Evolutionary conservation across 2,113 vertebrate species (phyloP), one percentile per base, ranked within the genome.

Genomic region (Neomonachus schauinslandi): DNA sequence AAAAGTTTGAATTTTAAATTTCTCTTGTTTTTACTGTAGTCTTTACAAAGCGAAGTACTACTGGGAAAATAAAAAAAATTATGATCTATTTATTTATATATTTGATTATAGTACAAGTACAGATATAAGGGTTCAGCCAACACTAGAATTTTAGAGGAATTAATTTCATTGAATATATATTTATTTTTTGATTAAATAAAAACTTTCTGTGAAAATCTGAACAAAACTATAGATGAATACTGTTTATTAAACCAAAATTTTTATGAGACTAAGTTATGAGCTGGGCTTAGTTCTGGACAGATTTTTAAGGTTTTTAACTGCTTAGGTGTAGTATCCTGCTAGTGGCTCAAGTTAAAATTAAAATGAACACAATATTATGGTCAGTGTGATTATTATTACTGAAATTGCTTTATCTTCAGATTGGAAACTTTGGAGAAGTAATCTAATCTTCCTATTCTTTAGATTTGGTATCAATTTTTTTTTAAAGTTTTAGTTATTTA

Each of bases 221-320:
- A 51, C 1, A 19, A 88, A 92, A 84, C 51, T 87, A 67, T 39
- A 81, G 33, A 76, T 85, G 15, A 42, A 82, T 91, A 71, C 2
- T 87, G 1, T 72, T 96, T 55, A 95, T 89, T 82, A 94, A 76
- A 36, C 7, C 22, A 86, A 72, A 61, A 65, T 67, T 94, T 90
- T 49, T 26, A 10, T 86, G 28, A 16, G 85, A 65, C 9, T 51
- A 86, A 89, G 28, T 89, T 93, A 14, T 74, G 21, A 28, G 53
- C 9, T n/a, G 1, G 14, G 22, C 21, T 89, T 95, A 69, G 22
- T 53, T 89, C 18, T 93, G 36, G 24, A 39, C 22, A 95, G 1
- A 63, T 79, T 77, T 49, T 49, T 49, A 77, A 77, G 42, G 42
- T 31, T 3, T 72, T 94, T 67, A 84, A n/a, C 49, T 81, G 2